These are phyloP conservation scores for Macaca mulatta DNA, from an alignment of 2,113 vertebrate species.

Conservation along the genomic window DNA sequence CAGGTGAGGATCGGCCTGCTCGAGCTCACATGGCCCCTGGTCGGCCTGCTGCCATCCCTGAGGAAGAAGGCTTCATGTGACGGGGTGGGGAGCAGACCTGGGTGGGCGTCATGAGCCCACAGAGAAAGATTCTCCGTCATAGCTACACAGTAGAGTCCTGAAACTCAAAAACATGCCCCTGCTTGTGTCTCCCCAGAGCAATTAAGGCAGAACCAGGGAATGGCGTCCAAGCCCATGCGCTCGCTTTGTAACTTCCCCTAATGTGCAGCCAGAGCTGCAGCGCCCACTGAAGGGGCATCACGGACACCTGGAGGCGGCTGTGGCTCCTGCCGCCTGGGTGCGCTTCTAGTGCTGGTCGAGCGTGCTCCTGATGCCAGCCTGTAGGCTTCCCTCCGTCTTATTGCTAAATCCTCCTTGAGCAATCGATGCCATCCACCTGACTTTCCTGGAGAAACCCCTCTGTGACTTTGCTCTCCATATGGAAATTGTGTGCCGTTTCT, in stretches of 20 bases:
- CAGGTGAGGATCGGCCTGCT: not conserved
- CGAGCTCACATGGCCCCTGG: too few relatives aligned
- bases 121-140: not conserved
- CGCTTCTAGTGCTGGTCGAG: not conserved
- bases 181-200: too few relatives aligned
- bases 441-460: not conserved
- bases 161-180: not conserved
- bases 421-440: not conserved
- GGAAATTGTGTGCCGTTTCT: not conserved
- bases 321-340: not conserved
- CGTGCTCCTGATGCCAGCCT: not conserved
- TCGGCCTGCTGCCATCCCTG: not conserved
- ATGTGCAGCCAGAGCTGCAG: too few relatives aligned
- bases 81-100: not conserved
- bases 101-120: not conserved
- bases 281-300: rapidly evolving
- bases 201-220: not conserved
- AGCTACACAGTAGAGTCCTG: not conserved
- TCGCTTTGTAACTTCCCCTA: not conserved
- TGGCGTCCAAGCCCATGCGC: not conserved
- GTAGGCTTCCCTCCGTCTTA: not conserved
- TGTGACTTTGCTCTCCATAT: not conserved
- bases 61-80: not conserved
- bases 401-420: conserved; percentile 17
- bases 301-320: rapidly evolving